Evolutionary conservation across 2,797 vertebrate genomes (phyloP).

Genomic region (Anomalospiza imberbis): DNA sequence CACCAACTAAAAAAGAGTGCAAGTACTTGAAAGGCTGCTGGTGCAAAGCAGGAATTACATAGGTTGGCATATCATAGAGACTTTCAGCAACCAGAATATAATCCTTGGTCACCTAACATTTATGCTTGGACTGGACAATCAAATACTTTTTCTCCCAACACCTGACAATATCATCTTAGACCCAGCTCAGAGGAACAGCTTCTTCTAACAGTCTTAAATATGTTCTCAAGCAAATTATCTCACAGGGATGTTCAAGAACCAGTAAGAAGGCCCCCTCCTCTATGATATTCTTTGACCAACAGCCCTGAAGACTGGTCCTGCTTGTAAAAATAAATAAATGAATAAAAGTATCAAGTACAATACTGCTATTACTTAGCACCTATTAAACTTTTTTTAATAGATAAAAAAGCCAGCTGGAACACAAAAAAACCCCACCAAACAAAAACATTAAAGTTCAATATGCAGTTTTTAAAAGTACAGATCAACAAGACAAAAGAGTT

Average conservation of each 20-base stretch:
- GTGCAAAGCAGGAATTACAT: neutral
- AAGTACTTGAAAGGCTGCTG: neutral
- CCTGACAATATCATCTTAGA: neutral
- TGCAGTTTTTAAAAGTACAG: neutral
- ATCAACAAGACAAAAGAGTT: neutral
- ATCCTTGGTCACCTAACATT: neutral
- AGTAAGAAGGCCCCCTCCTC: neutral
- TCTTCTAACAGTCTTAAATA: neutral
- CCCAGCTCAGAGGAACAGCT: neutral
- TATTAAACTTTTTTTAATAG: neutral
- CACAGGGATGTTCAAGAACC: neutral
- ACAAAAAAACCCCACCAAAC: neutral
- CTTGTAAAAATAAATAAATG: neutral
- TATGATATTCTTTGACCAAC: neutral
- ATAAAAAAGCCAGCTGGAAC: neutral
- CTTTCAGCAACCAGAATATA: neutral
- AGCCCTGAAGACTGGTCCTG: neutral
- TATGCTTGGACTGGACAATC: neutral
- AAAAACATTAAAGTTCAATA: neutral
- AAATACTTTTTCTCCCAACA: neutral
- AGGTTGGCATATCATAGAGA: neutral
- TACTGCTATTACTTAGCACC: neutral
- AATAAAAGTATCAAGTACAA: neutral
- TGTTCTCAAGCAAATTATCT: neutral
- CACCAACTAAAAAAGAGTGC: fast-evolving